phyloP scores from a whole-genome alignment of 92 coral and sea anemone species.

The Porites lobata region DNA sequence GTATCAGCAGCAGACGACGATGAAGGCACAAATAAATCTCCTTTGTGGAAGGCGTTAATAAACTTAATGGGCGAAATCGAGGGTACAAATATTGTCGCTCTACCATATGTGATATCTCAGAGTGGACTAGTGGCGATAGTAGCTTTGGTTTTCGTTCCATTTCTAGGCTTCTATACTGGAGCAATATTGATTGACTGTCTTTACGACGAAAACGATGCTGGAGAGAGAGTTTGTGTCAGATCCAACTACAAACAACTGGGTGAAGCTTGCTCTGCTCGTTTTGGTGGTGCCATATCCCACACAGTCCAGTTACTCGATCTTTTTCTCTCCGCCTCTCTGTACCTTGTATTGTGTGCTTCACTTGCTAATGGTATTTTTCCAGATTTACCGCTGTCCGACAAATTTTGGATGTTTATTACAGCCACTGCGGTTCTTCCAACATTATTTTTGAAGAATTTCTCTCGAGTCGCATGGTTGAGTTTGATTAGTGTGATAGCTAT shows the following conservation, averaged over 20 bases:
- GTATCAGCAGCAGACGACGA: no score
- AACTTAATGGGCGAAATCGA: slow-evolving; percentile 53
- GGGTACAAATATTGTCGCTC: slow-evolving; percentile 46
- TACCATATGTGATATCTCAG: slow-evolving; percentile 51
- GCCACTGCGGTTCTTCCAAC: slow-evolving; percentile 53
- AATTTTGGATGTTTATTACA: slow-evolving; percentile 34
- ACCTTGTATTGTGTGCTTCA: slow-evolving; percentile 62
- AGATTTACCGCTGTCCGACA: slow-evolving; percentile 31
- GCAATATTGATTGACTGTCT: slow-evolving; percentile 52
- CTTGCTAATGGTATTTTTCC: slow-evolving; percentile 33
- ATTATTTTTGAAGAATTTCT: slow-evolving; percentile 5
- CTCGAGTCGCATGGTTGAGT: slow-evolving; percentile 26
- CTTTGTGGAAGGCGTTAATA: slow-evolving; percentile 34
- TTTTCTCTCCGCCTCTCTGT: slow-evolving; percentile 21
- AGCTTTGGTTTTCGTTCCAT: slow-evolving; percentile 40
- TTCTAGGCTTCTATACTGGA: slow-evolving; percentile 49
- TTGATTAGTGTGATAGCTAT: background rate
- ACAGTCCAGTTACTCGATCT: slow-evolving; percentile 6
- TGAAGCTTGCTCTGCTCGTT: slow-evolving; percentile 30
- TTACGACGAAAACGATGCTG: slow-evolving; percentile 34
- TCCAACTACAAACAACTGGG: slow-evolving; percentile 59
- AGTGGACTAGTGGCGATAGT: slow-evolving; percentile 61
- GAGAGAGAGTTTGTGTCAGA: slow-evolving; percentile 33
- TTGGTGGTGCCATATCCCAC: slow-evolving; percentile 37
- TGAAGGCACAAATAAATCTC: no score